Base-by-base conservation (phyloP, 2,113 vertebrate species). In the Myotis davidii region DNA sequence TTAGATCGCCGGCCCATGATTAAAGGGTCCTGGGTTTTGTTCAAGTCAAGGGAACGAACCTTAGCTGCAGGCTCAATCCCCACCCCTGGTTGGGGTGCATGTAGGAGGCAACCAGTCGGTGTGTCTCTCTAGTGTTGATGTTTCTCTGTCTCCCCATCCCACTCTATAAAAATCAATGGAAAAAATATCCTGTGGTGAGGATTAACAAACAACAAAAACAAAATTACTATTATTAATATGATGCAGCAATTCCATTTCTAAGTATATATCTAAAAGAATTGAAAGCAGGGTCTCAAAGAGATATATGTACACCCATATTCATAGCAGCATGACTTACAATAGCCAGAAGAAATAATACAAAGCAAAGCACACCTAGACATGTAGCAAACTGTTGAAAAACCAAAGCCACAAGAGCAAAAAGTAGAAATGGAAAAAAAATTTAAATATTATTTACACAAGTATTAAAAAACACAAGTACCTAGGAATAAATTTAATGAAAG, bases 401-500 rank as follows among this genome's bases (percentile, higher is more conserved):
- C 70, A 77, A 77, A 94, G 32, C 18, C 65, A 76, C 12, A 61
- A 3, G 37, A 70, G 27, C 42, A 76, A 90, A 45, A 39, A 73
- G 64, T 70, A 65, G 50, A 74, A 73, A 37, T 52, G 27, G 69
- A 48, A 72, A 92, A 83, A 73, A 73, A 65, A 6, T 17, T n/a
- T 17, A 52, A 76, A 29, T 83, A 29, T 4, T 27, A 73, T 85
- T 72, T 89, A 91, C 1, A 52, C 14, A 39, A 50, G 7, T 32
- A 45, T 67, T 29, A 42, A 78, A 85, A 88, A 34, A 42, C 21
- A 21, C 21, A 82, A 82, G 21, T 65, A 65, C 21, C n/a, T 59
- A 86, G 54, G 29, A 87, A 83, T 82, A 94, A 86, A 73, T 87
- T 86, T 83, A 93, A 90, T 73, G n/a, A 88, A 90, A 64, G 56